Conservation (phyloP, 2,888 invertebrate genomes). For the Agrypnus murinus region DNA sequence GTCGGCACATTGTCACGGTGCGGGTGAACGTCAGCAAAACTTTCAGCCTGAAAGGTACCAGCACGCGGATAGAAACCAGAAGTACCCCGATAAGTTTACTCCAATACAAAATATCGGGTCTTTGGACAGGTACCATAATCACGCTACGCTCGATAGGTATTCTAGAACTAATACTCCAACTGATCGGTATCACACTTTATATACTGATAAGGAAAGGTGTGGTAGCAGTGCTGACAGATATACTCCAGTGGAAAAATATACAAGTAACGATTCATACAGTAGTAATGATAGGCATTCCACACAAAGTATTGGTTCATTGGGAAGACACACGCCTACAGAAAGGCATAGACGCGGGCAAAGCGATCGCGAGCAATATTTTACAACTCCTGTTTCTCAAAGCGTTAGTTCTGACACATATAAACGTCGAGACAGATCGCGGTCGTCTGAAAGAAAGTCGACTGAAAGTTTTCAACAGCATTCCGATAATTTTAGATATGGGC, state of each 20-base stretch:
- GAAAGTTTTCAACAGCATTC: constrained; percentile 64
- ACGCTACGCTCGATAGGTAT: constrained; percentile 61
- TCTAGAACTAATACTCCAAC: constrained; percentile 67
- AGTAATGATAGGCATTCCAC: constrained; percentile 52
- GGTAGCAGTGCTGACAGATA: constrained; percentile 62
- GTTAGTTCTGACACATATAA: constrained; percentile 68
- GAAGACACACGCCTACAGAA: constrained; percentile 65
- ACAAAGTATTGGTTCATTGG: constrained; percentile 62
- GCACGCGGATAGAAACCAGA: constrained; percentile 53
- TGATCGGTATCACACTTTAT: constrained; percentile 60
- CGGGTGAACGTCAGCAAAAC: constrained; percentile 47
- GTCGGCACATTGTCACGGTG: constrained; percentile 57
- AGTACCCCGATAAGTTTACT: constrained; percentile 58
- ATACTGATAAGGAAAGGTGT: constrained; percentile 64
- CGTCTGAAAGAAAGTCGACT: constrained; percentile 64
- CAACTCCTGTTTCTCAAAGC: constrained; percentile 53
- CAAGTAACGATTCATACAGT: constrained; percentile 43
- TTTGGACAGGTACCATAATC: constrained; percentile 66
- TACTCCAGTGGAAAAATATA: constrained; percentile 48
- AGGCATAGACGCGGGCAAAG: constrained; percentile 64
- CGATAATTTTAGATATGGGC: constrained; percentile 63
- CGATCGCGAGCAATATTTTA: constrained; percentile 65
- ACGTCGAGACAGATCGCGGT: constrained; percentile 65
- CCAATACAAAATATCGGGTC: constrained; percentile 61
- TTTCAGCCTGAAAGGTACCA: constrained; percentile 63